phyloP scores from a whole-genome alignment of 2,113 vertebrate species.

The Tragelaphus imberbis region DNA sequence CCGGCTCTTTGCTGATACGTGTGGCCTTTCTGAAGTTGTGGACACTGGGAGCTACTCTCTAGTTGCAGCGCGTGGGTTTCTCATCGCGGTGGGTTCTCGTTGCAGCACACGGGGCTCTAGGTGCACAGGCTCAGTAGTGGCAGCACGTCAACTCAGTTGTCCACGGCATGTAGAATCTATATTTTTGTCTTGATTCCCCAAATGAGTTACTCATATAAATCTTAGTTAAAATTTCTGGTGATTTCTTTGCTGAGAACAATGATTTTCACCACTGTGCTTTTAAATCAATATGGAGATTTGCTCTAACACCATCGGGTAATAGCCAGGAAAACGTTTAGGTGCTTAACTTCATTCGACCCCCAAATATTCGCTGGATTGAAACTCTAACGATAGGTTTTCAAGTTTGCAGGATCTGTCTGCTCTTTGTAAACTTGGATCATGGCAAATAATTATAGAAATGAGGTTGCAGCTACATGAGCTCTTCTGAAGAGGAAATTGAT shows the following conservation, averaged over 20 bases:
- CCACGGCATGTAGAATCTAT: neutral
- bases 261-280: neutral
- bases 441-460: neutral
- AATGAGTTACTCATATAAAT: neutral
- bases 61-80: neutral
- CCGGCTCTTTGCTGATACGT: neutral
- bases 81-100: neutral
- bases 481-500: neutral
- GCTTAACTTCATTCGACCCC: neutral
- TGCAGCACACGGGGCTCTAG: rapidly evolving
- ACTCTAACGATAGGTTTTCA: neutral
- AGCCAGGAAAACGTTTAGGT: too few species aligned
- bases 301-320: rapidly evolving
- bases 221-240: neutral
- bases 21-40: neutral
- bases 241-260: neutral
- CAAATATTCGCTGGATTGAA: neutral
- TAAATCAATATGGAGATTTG: rapidly evolving
- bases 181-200: neutral
- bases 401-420: neutral
- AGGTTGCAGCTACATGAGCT: neutral
- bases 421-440: neutral
- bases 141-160: neutral
- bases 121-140: neutral
- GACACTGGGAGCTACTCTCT: neutral